Conservation (phyloP, 2,113 vertebrate genomes). For the Cynocephalus volans region DNA sequence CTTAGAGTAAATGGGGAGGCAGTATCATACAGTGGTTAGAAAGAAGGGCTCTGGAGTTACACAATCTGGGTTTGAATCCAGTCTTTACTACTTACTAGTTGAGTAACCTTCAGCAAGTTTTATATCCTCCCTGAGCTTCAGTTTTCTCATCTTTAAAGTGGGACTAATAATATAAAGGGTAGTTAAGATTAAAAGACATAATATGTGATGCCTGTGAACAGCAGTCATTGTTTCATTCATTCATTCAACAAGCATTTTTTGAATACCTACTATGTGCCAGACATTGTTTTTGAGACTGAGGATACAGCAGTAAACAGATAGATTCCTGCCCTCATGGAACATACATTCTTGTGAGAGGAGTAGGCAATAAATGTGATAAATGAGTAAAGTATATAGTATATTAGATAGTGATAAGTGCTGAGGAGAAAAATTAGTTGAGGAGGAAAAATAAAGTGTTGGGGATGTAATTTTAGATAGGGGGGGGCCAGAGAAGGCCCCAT, state of each 20-base stretch:
- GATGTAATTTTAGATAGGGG: background rate
- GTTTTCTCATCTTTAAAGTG: conserved; percentile 26
- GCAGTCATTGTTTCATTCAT: background rate
- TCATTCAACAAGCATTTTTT: background rate
- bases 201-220: background rate
- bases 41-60: background rate
- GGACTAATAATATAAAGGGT: background rate
- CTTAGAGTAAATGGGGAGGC: background rate
- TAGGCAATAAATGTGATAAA: conserved; percentile 10
- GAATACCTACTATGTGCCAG: background rate
- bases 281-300: background rate
- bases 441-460: background rate
- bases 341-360: background rate
- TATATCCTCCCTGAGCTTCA: background rate
- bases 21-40: background rate
- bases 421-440: background rate
- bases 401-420: background rate
- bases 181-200: background rate
- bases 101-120: background rate
- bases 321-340: background rate
- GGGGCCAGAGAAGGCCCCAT: background rate
- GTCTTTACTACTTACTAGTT: background rate
- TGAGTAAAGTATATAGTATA: background rate
- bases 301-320: background rate
- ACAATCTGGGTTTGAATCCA: background rate